phyloP scores from a whole-genome alignment of 2,888 invertebrate species.

The Acronicta leporina region DNA sequence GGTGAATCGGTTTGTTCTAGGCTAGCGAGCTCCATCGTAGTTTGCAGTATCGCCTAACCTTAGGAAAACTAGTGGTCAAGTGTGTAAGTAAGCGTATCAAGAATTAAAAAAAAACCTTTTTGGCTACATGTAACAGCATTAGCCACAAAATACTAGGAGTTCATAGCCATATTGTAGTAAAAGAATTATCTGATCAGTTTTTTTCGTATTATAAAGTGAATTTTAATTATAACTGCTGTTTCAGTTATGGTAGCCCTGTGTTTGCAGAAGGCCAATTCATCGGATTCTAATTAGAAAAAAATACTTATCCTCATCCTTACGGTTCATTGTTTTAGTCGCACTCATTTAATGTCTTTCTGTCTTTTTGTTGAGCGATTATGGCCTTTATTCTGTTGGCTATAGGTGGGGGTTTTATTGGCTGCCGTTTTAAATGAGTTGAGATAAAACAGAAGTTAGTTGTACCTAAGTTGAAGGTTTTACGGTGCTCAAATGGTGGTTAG shows the following conservation, averaged over 20 bases:
- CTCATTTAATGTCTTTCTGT: slow-evolving; percentile 23
- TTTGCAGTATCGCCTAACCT: too few relatives aligned
- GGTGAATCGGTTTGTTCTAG: too few relatives aligned
- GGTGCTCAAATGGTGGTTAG: slow-evolving; percentile 26
- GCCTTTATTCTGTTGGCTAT: slow-evolving; percentile 32
- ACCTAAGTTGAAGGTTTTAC: slow-evolving; percentile 22
- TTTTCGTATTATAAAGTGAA: too few relatives aligned
- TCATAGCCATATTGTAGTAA: too few relatives aligned
- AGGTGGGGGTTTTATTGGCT: slow-evolving; percentile 48
- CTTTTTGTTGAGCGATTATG: slow-evolving; percentile 45
- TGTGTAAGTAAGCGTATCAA: too few relatives aligned
- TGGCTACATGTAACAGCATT: too few relatives aligned
- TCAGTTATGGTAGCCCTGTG: background rate
- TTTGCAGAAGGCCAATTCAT: slow-evolving; percentile 55
- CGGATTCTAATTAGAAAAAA: slow-evolving; percentile 57
- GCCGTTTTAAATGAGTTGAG: slow-evolving; percentile 36
- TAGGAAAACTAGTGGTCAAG: too few relatives aligned
- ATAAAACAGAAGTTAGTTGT: slow-evolving; percentile 42
- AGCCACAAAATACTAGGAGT: too few relatives aligned
- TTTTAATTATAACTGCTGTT: too few relatives aligned
- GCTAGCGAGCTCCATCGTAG: too few relatives aligned
- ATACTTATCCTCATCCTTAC: slow-evolving; percentile 57
- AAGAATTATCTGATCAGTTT: too few relatives aligned
- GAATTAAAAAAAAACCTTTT: too few relatives aligned
- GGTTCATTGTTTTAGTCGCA: slow-evolving; percentile 50